Evolutionary conservation across 2,888 invertebrate genomes (phyloP).

Genomic region (Lasioglossum lativentre): DNA sequence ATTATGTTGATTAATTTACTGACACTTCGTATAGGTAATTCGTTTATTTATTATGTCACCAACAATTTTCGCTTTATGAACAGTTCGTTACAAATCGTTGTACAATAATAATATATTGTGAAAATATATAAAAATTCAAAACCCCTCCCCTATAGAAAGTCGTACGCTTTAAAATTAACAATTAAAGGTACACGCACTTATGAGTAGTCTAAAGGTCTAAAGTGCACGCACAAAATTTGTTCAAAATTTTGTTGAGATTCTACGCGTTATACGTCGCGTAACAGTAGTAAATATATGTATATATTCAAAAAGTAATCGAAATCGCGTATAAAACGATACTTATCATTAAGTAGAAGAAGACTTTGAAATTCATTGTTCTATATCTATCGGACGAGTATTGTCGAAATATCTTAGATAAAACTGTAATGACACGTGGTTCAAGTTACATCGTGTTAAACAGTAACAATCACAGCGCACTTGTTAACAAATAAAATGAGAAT

Average conservation of each 20-base stretch:
- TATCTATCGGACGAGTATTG: conserved; percentile 52
- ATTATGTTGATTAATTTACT: no score
- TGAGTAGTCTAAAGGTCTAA: neutral
- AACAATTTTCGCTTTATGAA: neutral
- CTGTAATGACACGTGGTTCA: conserved; percentile 50
- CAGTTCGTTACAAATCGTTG: neutral
- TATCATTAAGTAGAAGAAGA: conserved; percentile 35
- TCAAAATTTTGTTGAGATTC: conserved; percentile 31
- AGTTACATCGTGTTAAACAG: conserved; percentile 51
- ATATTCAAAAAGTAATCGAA: conserved; percentile 31
- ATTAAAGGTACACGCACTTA: neutral
- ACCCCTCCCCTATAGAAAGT: neutral
- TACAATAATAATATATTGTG: neutral
- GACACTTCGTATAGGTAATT: neutral
- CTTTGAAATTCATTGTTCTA: conserved; percentile 12
- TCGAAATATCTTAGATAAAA: conserved; percentile 55
- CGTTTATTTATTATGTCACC: neutral
- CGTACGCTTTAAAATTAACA: neutral
- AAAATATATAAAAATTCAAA: conserved; percentile 7
- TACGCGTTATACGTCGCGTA: conserved; percentile 9
- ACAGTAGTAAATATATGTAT: neutral
- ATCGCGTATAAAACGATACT: conserved; percentile 27
- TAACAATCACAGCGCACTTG: conserved; percentile 70
- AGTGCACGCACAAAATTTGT: neutral
- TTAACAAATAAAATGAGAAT: conserved; percentile 64